These are phyloP conservation scores for Seira sanloemensis DNA, from an alignment of 2,888 invertebrate species.

Conservation along the genomic window DNA sequence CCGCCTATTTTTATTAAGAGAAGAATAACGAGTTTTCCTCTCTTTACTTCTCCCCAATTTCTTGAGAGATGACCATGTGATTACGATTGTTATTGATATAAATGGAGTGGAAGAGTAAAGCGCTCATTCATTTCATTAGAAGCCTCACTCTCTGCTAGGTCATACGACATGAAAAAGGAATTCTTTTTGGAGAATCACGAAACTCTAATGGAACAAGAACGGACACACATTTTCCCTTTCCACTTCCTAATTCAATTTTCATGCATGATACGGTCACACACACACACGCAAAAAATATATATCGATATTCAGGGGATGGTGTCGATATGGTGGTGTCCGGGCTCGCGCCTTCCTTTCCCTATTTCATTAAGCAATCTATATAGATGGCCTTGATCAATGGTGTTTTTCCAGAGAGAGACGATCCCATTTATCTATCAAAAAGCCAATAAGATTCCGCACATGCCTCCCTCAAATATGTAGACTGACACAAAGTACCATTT, in stretches of 20 bases:
- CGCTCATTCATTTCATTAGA: not conserved
- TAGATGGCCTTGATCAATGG: not conserved
- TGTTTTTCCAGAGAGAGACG: not conserved
- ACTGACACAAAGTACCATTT: constrained; percentile 21
- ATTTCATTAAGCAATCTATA: not conserved
- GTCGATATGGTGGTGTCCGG: not conserved
- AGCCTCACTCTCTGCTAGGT: not conserved
- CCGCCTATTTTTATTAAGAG: not conserved
- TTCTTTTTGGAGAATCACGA: not conserved
- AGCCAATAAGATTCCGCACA: not conserved
- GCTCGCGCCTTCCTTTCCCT: not conserved
- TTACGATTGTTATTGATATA: not conserved
- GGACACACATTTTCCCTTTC: not conserved
- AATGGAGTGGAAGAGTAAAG: constrained; percentile 13
- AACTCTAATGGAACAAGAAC: not conserved
- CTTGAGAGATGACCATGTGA: not conserved
- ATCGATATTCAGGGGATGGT: not conserved
- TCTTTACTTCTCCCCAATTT: not conserved
- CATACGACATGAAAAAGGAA: no score
- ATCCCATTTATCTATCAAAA: not conserved
- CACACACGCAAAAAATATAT: not conserved
- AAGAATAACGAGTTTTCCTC: constrained; percentile 10
- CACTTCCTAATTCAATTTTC: constrained; percentile 27
- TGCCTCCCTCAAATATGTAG: not conserved
- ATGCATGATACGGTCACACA: not conserved